A percentile compares a stretch with the other conserved stretches of the same genome.
Evolutionary conservation across 2,113 vertebrate genomes (phyloP).

Genomic region (Rhagologus leucostigma): DNA sequence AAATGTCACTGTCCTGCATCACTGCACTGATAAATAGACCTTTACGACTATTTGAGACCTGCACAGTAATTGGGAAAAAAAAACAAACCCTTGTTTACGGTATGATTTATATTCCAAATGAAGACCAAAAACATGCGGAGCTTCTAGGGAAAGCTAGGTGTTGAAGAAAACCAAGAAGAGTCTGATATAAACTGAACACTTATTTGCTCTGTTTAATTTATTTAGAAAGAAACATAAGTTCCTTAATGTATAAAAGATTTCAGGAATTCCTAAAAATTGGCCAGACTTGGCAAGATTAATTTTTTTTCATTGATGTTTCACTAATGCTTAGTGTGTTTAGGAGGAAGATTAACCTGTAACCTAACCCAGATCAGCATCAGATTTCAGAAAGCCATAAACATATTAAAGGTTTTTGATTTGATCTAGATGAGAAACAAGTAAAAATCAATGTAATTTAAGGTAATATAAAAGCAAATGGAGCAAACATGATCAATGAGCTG

Average conservation of each 20-base stretch:
- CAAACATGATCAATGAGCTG: background rate
- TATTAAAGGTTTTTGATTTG: background rate
- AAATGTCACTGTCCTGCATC: background rate
- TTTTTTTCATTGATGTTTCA: background rate
- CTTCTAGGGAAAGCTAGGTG: background rate
- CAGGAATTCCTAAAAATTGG: background rate
- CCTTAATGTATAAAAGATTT: background rate
- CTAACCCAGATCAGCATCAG: background rate
- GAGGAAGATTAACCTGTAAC: background rate
- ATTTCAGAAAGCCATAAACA: background rate
- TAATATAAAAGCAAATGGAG: background rate
- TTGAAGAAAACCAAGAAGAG: background rate
- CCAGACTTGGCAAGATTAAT: background rate
- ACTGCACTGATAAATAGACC: background rate
- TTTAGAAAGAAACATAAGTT: background rate
- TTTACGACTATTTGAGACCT: background rate
- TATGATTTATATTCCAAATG: background rate
- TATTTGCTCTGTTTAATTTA: background rate
- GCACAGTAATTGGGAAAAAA: background rate
- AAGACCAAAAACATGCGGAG: background rate
- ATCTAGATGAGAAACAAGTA: background rate
- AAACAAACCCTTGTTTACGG: background rate
- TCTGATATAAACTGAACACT: background rate
- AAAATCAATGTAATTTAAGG: background rate
- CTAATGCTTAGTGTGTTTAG: background rate